Conservation (phyloP, 2,888 invertebrate genomes). For the Crossocerus cetratus region DNA sequence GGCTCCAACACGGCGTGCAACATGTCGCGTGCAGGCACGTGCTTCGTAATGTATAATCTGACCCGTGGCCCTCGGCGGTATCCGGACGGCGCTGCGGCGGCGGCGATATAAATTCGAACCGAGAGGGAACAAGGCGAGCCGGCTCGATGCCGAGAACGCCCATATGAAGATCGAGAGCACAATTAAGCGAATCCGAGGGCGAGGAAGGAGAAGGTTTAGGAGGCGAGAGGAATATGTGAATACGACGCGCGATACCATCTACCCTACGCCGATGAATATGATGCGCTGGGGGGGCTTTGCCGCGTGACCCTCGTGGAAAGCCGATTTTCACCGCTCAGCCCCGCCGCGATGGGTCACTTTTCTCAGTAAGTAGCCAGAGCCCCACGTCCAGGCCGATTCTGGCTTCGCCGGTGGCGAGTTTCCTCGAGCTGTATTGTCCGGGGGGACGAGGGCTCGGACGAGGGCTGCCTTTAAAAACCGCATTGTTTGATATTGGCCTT, state of each 20-base stretch:
- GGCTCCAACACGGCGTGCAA: conserved; percentile 47
- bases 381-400: too few species aligned
- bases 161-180: neutral
- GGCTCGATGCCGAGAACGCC: too few species aligned
- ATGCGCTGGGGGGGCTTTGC: conserved; percentile 25
- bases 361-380: too few species aligned
- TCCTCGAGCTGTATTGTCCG: neutral
- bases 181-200: neutral
- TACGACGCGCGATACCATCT: conserved; percentile 45
- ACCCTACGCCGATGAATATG: conserved; percentile 30
- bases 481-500: too few species aligned
- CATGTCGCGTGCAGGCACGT: conserved; percentile 63
- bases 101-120: conserved; percentile 48
- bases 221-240: conserved; percentile 22
- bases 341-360: conserved; percentile 20
- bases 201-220: conserved; percentile 2
- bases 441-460: too few species aligned
- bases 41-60: conserved; percentile 57
- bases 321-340: conserved; percentile 45
- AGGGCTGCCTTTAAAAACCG: too few species aligned
- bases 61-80: conserved; percentile 51
- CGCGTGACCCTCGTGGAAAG: conserved; percentile 33
- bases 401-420: too few species aligned
- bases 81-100: conserved; percentile 25
- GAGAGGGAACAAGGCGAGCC: conserved; percentile 1